Evolutionary conservation across 2,888 invertebrate genomes (phyloP), one percentile per base, ranked within the genome.

Genomic region (Ernsta delagoae): DNA sequence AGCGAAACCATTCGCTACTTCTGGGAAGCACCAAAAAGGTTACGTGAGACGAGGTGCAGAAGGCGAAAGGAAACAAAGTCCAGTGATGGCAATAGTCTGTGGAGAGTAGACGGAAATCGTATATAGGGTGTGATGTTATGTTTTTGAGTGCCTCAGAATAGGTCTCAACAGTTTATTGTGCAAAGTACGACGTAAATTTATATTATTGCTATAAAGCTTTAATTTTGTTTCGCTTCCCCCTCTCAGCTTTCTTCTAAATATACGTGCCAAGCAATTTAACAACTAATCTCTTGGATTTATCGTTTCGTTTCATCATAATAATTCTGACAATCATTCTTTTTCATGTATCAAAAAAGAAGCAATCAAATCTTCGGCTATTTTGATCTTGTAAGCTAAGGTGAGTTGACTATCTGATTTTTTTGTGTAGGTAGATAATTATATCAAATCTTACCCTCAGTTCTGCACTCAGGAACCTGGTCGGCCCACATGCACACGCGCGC

Each of bases 401-500:
- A n/a, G n/a, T n/a, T n/a, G n/a, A n/a, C n/a, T n/a, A n/a, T n/a
- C n/a, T n/a, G n/a, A n/a, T n/a, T n/a, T n/a, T n/a, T n/a, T n/a
- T n/a, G n/a, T n/a, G n/a, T n/a, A n/a, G n/a, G n/a, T n/a, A n/a
- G n/a, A n/a, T n/a, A n/a, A n/a, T n/a, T n/a, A n/a, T n/a, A n/a
- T n/a, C n/a, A n/a, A n/a, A n/a, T n/a, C 89, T 81, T 93, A 98
- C 98, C 98, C 91, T 98, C 97, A 83, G 95, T 96, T 91, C 94
- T 97, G 95, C 98, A 98, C 91, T 98, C 97, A 65, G 98, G 97
- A 71, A 98, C 97, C 93, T 98, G 97, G 94, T 99, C 98, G 79
- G 98, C 97, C 99, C 99, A 98, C 97, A 98, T 98, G 94, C 98
- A 98, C 70, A 98, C 97, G 77, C 98, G 96, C 65, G 98, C 96